Percentiles rank a stretch among this genome's conserved stretches.
phyloP scores from a whole-genome alignment of 2,888 invertebrate species.

The Pasiphila rectangulata region DNA sequence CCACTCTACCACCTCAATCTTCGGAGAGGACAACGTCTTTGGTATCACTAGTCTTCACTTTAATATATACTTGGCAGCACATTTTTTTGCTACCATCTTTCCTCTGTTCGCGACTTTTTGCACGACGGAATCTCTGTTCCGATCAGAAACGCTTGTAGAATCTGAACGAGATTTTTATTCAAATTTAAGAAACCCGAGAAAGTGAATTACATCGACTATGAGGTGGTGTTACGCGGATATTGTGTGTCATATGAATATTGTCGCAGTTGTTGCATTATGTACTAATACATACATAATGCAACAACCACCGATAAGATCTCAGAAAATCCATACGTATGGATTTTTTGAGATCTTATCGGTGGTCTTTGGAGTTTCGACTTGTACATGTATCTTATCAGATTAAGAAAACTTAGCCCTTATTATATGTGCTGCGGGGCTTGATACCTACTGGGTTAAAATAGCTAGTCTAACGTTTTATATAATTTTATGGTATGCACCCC shows the following conservation, averaged over 20 bases:
- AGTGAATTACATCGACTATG: conserved; percentile 48
- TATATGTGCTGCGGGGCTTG: too few species aligned
- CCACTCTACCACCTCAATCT: too few species aligned
- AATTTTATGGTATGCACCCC: too few species aligned
- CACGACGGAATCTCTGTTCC: conserved; percentile 39
- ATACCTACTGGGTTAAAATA: too few species aligned
- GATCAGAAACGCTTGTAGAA: conserved; percentile 45
- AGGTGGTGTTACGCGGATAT: conserved; percentile 32
- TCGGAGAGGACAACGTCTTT: too few species aligned
- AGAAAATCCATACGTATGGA: background rate
- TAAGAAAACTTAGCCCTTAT: too few species aligned
- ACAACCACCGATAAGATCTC: too few species aligned
- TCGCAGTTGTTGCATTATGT: conserved; percentile 12
- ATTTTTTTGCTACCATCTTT: conserved; percentile 19
- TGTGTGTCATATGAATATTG: conserved; percentile 20
- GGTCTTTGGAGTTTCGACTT: too few species aligned
- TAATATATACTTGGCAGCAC: too few species aligned
- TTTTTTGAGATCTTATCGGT: background rate
- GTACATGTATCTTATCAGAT: too few species aligned
- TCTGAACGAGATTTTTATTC: conserved; percentile 57
- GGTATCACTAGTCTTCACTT: too few species aligned
- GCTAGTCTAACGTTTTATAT: too few species aligned
- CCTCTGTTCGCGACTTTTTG: conserved; percentile 31
- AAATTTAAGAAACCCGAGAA: conserved; percentile 56
- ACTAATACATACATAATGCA: background rate